Percentiles rank a stretch among this genome's conserved stretches.
Evolutionary conservation across 2,113 vertebrate species (phyloP).

Genomic region (Paramormyrops kingsleyae): DNA sequence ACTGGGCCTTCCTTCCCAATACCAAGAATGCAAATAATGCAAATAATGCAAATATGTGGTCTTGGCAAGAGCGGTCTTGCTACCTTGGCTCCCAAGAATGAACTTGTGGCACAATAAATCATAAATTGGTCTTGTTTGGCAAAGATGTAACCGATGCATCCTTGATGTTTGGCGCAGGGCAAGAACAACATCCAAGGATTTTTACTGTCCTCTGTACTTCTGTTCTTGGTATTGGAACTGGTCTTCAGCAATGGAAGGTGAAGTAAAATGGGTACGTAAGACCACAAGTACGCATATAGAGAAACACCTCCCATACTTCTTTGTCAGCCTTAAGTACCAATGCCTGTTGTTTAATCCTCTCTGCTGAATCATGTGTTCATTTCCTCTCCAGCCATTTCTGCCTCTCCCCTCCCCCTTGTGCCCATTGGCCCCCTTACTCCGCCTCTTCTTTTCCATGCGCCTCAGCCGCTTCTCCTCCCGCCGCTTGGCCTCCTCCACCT

Average conservation of each 20-base stretch:
- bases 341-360: not conserved
- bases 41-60: not conserved
- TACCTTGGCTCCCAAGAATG: not conserved
- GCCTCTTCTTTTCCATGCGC: slow-evolving; percentile 89
- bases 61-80: not conserved
- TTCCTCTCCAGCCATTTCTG: not conserved
- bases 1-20: not conserved
- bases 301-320: not conserved
- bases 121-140: not conserved
- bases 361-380: not conserved
- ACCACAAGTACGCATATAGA: not conserved
- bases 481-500: slow-evolving; percentile 87
- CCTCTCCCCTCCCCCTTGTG: not conserved
- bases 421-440: slow-evolving; percentile 69
- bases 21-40: not conserved
- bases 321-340: not conserved
- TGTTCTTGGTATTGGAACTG: not conserved
- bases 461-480: slow-evolving; percentile 85
- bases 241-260: not conserved
- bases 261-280: not conserved
- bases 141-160: not conserved
- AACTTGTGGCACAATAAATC: not conserved
- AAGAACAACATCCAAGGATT: not conserved
- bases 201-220: not conserved
- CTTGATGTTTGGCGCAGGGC: not conserved